Base-by-base conservation (phyloP, 2,888 invertebrate genomes). In the Lottia scabra region DNA sequence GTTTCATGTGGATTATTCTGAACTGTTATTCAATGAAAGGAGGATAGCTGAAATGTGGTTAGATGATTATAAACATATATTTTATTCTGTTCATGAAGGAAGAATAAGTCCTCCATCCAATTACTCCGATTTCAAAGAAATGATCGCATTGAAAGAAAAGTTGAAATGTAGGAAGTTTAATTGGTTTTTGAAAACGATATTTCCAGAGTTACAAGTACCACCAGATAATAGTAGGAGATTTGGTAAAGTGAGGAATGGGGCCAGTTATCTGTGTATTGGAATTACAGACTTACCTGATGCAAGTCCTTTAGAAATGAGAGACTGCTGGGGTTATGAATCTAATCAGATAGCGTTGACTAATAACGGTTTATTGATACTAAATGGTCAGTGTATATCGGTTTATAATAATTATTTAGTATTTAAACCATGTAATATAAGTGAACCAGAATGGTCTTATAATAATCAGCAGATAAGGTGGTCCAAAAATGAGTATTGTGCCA, bases 31-130 rank as follows among this genome's bases (percentile, higher is more conserved):
- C 48, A 64, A 70, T 43, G 62, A 65, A 67, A 30, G 65, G 43
- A 64, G 70, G n/a, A 70, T 70, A 46, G 70, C 70, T 19, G 70
- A 70, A 19, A n/a, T 70, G 5, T 70, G 70, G 70, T 46, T 70
- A 16, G 65, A 64, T 13, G 64, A 70, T n/a, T 64, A 70, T 46
- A 70, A 70, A 43, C 10, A 63, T 48, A 48, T 70, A 43, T 65
- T 70, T 38, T 70, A 70, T 70, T 62, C 65, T 56, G 66, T 70
- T n/a, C 70, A 70, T n/a, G 45, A 44, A 30, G 65, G 65, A 16
- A 43, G 48, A 30, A 65, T 70, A 4, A 46, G 48, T n/a, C 70
- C 46, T 12, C 46, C 46, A 27, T 45, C n/a, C 12, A 65, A 65
- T 19, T 43, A 46, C 45, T 63, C 48, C 10, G 70, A 70, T 43